phyloP scores from a whole-genome alignment of 1,140 invertebrate genomes.

The Adoxophyes honmai region DNA sequence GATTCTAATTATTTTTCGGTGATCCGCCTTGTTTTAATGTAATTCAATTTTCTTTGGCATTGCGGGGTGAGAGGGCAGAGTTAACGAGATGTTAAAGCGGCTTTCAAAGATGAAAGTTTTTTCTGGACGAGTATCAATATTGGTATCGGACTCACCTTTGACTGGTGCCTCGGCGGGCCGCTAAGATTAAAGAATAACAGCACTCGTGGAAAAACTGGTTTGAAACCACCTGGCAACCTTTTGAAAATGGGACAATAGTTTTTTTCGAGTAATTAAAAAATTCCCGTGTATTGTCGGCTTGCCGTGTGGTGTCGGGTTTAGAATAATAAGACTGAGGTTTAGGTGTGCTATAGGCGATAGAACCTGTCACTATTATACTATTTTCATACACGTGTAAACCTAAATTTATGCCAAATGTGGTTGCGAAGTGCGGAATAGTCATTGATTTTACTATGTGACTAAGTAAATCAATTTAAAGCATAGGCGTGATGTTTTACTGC shows the following conservation, averaged over 20 bases:
- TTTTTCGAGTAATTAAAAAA: too few relatives aligned
- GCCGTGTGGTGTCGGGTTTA: too few relatives aligned
- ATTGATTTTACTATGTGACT: too few relatives aligned
- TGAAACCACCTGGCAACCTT: neutral
- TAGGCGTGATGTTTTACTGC: too few relatives aligned
- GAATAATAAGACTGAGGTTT: too few relatives aligned
- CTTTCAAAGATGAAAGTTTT: constrained; percentile 22
- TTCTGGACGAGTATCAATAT: neutral
- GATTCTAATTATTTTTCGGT: constrained; percentile 21
- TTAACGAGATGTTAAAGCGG: constrained; percentile 26
- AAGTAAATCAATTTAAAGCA: too few relatives aligned
- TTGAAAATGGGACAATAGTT: neutral
- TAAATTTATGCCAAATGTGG: too few relatives aligned
- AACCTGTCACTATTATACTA: too few relatives aligned
- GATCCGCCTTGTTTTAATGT: constrained; percentile 22
- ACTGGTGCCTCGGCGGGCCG: neutral
- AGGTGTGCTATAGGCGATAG: too few relatives aligned
- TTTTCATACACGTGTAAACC: too few relatives aligned
- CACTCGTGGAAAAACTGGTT: neutral
- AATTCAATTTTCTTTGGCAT: constrained; percentile 28
- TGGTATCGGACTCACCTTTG: neutral
- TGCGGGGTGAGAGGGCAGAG: constrained; percentile 16
- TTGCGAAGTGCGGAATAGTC: too few relatives aligned
- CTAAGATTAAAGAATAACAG: constrained; percentile 7
- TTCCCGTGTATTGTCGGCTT: too few relatives aligned